Evolutionary conservation across 2,113 vertebrate species (phyloP).

Genomic region (Chloropsis hardwickii): DNA sequence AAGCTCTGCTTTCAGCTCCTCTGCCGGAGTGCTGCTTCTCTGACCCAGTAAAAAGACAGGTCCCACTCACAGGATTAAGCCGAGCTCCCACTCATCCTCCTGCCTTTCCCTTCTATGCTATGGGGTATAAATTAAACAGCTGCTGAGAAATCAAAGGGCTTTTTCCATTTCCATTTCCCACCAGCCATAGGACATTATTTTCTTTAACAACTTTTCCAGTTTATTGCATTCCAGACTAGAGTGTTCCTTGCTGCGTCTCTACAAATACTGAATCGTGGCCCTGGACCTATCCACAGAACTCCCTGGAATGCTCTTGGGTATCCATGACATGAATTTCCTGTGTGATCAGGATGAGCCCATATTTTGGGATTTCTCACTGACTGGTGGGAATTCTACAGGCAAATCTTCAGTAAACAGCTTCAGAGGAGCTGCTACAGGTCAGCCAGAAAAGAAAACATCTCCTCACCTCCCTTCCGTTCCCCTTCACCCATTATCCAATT

Average conservation of each 20-base stretch:
- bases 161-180: neutral
- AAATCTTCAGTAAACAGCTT: neutral
- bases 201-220: neutral
- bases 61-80: neutral
- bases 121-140: neutral
- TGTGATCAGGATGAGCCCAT: rapidly evolving
- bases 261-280: neutral
- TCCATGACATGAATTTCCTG: neutral
- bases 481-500: conserved; percentile 24
- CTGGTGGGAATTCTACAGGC: neutral
- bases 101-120: neutral
- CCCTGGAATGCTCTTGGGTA: neutral
- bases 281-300: neutral
- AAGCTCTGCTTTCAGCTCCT: neutral
- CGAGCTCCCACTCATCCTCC: neutral
- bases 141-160: neutral
- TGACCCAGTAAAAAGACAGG: neutral
- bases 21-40: neutral
- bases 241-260: neutral
- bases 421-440: neutral
- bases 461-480: neutral
- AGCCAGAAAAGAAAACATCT: neutral
- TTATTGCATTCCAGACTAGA: neutral
- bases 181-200: neutral
- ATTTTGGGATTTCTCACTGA: neutral